phyloP scores from a whole-genome alignment of 2,888 invertebrate species.

The Ochropleura leucogaster region DNA sequence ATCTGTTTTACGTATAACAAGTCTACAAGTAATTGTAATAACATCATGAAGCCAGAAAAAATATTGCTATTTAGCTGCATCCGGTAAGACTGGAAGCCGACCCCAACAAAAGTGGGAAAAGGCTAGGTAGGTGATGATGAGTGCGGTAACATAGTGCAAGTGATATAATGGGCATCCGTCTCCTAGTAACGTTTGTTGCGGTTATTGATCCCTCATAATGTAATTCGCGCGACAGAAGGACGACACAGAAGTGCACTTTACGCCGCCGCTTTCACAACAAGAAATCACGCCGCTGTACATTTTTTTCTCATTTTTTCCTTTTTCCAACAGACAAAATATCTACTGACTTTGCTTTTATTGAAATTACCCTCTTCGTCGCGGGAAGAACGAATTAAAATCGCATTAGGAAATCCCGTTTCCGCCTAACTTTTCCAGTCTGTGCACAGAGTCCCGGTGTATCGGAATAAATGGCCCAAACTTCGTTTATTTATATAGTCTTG shows the following conservation, averaged over 20 bases:
- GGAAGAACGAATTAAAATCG: constrained; percentile 90
- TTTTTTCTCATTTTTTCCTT: constrained; percentile 72
- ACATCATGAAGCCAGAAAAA: too few relatives aligned
- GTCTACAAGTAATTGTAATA: constrained; percentile 12
- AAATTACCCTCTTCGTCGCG: constrained; percentile 87
- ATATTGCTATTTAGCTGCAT: too few relatives aligned
- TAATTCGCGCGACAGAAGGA: constrained; percentile 59
- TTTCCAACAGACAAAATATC: constrained; percentile 76
- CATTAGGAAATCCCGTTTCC: constrained; percentile 90
- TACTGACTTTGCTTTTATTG: constrained; percentile 85
- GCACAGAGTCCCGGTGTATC: constrained; percentile 88
- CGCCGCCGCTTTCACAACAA: constrained; percentile 51
- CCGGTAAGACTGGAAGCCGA: too few relatives aligned
- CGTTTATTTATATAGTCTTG: constrained; percentile 89
- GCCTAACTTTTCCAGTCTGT: constrained; percentile 88
- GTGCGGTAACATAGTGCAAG: neutral
- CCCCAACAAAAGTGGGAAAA: too few relatives aligned
- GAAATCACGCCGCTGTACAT: constrained; percentile 58
- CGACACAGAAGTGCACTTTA: constrained; percentile 67
- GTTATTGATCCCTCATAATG: constrained; percentile 52
- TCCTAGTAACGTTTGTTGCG: neutral
- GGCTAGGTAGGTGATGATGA: too few relatives aligned
- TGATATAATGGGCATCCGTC: constrained; percentile 15
- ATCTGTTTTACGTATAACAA: neutral
- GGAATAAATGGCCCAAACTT: constrained; percentile 90